phyloP scores from a whole-genome alignment of 2,113 vertebrate species.

The Phalacrocorax aristotelis region DNA sequence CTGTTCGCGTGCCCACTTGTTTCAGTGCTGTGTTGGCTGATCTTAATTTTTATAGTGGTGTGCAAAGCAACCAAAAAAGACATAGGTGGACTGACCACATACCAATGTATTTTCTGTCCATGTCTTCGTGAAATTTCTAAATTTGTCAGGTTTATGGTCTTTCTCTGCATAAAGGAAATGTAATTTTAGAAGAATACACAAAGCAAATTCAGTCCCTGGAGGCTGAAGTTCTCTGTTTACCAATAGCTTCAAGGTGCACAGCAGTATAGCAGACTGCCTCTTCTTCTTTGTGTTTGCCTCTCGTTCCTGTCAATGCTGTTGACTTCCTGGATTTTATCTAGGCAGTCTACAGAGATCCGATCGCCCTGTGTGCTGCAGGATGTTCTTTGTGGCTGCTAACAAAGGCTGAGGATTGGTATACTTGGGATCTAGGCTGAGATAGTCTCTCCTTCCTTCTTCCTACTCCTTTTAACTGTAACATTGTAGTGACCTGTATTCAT shows the following conservation, averaged over 20 bases:
- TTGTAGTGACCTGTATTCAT: background rate
- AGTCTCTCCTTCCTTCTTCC: background rate
- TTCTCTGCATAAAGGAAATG: background rate
- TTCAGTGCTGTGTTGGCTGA: background rate
- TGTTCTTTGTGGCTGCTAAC: background rate
- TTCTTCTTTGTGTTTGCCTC: background rate
- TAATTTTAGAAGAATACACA: background rate
- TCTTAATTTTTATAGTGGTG: background rate
- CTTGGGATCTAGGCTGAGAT: background rate
- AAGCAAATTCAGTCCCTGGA: background rate
- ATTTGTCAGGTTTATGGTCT: background rate
- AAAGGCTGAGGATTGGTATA: background rate
- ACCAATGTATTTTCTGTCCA: fast-evolving
- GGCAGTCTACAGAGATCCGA: background rate
- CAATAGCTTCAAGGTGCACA: background rate
- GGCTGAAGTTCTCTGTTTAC: background rate
- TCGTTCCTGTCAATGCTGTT: background rate
- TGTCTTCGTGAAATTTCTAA: background rate
- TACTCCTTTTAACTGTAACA: background rate
- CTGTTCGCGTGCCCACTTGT: background rate
- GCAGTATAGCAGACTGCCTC: background rate
- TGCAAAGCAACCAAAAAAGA: background rate
- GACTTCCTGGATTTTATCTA: background rate
- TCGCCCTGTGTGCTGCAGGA: background rate
- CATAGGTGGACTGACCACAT: background rate